Conservation (phyloP, 1,140 invertebrate species). For the Ips typographus region DNA sequence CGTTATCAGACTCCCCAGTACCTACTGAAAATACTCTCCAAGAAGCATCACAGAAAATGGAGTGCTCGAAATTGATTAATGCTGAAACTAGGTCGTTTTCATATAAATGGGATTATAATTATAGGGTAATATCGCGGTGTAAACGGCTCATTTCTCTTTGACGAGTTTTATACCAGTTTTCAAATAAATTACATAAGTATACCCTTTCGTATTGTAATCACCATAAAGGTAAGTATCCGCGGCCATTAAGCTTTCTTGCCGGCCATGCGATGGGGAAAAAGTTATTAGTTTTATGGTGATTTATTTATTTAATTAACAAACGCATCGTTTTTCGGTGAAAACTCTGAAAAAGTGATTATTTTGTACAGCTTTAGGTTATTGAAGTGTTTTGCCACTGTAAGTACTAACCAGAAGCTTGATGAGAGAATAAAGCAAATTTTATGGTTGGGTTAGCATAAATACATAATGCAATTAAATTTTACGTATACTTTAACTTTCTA, state of each 20-base stretch:
- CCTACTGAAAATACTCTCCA: too few relatives aligned
- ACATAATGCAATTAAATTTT: too few relatives aligned
- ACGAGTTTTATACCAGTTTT: conserved; percentile 21
- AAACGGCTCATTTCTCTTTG: conserved; percentile 30
- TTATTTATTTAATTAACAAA: not conserved
- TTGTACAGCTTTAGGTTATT: too few relatives aligned
- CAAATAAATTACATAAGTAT: conserved; percentile 24
- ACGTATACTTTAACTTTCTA: too few relatives aligned
- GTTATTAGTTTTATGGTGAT: not conserved
- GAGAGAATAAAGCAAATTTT: too few relatives aligned
- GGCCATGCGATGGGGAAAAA: conserved; percentile 1
- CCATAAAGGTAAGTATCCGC: conserved; percentile 14
- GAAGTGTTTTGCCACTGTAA: too few relatives aligned
- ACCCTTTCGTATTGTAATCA: conserved; percentile 11
- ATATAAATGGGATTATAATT: conserved; percentile 28
- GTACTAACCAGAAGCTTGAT: too few relatives aligned
- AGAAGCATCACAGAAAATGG: not conserved
- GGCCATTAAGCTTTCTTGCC: conserved; percentile 10
- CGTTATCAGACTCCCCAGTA: too few relatives aligned
- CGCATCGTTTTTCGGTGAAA: too few relatives aligned
- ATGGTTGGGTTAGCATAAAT: too few relatives aligned
- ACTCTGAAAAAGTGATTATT: too few relatives aligned
- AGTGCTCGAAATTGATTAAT: conserved; percentile 22
- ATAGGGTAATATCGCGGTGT: conserved; percentile 22
- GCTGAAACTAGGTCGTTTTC: conserved; percentile 8